These are phyloP conservation scores for Oopsacas minuta DNA, from an alignment of 37 sponge, comb jelly and placozoan species.

Conservation along the genomic window DNA sequence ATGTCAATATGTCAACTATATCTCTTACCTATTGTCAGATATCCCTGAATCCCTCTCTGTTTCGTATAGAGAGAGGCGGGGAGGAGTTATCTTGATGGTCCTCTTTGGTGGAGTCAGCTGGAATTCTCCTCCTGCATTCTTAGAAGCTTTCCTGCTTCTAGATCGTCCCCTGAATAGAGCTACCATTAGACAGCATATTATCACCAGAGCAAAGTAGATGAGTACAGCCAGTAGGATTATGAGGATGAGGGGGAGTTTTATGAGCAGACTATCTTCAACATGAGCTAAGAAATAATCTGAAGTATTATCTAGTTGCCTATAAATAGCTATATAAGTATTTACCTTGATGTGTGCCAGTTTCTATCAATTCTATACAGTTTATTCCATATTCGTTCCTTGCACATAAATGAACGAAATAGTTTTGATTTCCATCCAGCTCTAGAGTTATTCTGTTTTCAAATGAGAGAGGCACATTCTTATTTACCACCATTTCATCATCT, in stretches of 20 bases:
- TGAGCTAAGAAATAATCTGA: background rate
- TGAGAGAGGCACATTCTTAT: background rate
- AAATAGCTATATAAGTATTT: background rate
- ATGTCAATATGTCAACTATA: background rate
- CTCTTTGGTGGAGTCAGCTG: background rate
- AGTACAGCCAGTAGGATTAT: background rate
- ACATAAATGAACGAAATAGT: background rate
- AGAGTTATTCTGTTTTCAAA: background rate
- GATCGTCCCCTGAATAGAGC: background rate
- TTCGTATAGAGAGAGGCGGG: background rate
- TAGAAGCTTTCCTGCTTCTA: background rate
- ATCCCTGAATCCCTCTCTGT: background rate
- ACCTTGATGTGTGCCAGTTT: background rate
- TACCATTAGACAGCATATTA: background rate
- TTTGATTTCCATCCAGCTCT: background rate
- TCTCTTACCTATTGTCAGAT: background rate
- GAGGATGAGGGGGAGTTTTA: background rate
- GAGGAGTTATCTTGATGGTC: background rate
- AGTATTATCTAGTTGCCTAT: too few relatives aligned
- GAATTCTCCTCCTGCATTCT: background rate
- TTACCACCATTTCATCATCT: background rate
- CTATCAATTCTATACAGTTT: background rate
- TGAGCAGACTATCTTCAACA: background rate
- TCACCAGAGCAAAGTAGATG: background rate
- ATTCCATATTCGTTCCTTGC: background rate